Evolutionary conservation across 2,888 invertebrate genomes (phyloP).

Genomic region (Diabrotica balteata): DNA sequence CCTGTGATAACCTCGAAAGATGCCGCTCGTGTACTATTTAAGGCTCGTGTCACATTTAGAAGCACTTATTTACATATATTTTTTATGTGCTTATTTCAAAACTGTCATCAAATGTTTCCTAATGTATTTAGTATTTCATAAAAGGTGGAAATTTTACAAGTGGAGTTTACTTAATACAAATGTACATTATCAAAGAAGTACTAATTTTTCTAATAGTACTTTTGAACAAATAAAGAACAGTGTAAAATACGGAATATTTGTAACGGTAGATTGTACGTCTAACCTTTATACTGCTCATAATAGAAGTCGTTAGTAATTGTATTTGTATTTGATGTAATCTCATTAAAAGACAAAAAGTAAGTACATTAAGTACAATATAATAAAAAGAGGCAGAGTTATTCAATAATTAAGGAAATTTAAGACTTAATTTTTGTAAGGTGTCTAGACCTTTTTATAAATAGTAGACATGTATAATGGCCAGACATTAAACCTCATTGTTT

Average conservation of each 20-base stretch:
- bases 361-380: conserved; percentile 7
- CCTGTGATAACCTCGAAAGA: too few relatives aligned
- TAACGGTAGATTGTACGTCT: neutral
- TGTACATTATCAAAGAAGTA: too few relatives aligned
- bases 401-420: conserved; percentile 25
- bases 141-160: too few relatives aligned
- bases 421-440: conserved; percentile 28
- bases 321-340: conserved; percentile 2
- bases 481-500: neutral
- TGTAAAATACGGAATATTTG: conserved; percentile 4
- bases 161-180: too few relatives aligned
- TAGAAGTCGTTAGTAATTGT: conserved; percentile 7
- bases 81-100: too few relatives aligned
- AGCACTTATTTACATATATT: too few relatives aligned
- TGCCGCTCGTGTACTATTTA: too few relatives aligned
- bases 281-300: conserved; percentile 7
- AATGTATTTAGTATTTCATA: too few relatives aligned
- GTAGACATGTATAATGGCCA: conserved; percentile 8
- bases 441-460: conserved; percentile 26
- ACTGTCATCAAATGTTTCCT: too few relatives aligned
- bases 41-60: too few relatives aligned
- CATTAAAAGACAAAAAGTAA: conserved; percentile 6
- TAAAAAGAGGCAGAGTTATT: conserved; percentile 12
- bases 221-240: conserved; percentile 6
- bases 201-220: too few relatives aligned